Conservation (phyloP, 2,888 invertebrate genomes). For the Pediacus dermestoides region DNA sequence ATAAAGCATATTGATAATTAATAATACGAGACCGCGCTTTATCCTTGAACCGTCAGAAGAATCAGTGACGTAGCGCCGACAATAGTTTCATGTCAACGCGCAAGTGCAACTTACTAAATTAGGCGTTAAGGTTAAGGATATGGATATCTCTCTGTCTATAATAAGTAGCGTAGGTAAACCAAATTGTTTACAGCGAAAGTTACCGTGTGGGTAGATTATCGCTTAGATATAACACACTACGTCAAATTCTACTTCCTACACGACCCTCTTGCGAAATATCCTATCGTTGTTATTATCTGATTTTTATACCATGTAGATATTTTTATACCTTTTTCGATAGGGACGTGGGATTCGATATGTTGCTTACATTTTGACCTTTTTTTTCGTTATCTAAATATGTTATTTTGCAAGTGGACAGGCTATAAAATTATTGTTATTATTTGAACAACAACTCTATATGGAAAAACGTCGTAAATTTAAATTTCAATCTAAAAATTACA, state of each 20-base stretch:
- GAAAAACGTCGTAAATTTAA: conserved; percentile 5
- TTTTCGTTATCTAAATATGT: conserved; percentile 11
- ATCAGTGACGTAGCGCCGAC: conserved; percentile 16
- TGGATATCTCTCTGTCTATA: conserved; percentile 12
- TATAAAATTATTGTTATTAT: conserved; percentile 13
- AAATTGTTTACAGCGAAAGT: conserved; percentile 34
- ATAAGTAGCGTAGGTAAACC: conserved; percentile 28
- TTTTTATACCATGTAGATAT: conserved; percentile 25
- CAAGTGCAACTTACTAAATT: conserved; percentile 25
- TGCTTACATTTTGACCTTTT: conserved; percentile 18
- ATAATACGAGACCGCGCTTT: not conserved
- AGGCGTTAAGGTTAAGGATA: conserved; percentile 29
- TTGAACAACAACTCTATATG: conserved; percentile 6
- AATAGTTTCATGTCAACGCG: conserved; percentile 13
- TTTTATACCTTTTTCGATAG: conserved; percentile 26
- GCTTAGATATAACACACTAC: conserved; percentile 29
- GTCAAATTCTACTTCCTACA: conserved; percentile 35
- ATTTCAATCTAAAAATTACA: conserved; percentile 2
- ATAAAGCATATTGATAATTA: conserved; percentile 4
- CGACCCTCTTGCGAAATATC: conserved; percentile 32
- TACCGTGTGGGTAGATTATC: conserved; percentile 29
- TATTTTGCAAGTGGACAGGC: conserved; percentile 10
- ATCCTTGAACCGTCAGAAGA: conserved; percentile 19
- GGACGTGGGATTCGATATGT: conserved; percentile 20
- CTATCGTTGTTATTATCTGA: conserved; percentile 30